phyloP scores from a whole-genome alignment of 1,140 invertebrate genomes.

The Listronotus oregonensis region DNA sequence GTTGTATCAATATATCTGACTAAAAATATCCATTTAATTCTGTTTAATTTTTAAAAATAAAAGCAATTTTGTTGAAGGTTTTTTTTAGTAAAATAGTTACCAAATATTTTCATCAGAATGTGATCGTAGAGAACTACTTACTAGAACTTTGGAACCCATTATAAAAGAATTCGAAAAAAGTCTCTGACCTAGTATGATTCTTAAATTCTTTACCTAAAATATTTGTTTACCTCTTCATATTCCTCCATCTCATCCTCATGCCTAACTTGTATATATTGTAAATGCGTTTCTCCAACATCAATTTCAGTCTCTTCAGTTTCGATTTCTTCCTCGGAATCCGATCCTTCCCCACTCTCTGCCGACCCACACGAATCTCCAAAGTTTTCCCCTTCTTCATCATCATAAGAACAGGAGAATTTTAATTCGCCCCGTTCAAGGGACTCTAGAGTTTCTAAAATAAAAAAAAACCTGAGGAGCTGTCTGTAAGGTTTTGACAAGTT shows the following conservation, averaged over 20 bases:
- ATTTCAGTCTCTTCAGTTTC: slow-evolving; percentile 57
- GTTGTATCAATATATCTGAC: too few species aligned
- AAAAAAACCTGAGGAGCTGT: too few species aligned
- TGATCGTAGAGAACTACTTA: too few species aligned
- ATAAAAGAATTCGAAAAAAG: too few species aligned
- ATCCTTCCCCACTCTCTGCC: slow-evolving; percentile 59
- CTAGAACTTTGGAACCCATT: too few species aligned
- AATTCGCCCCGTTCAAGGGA: slow-evolving; percentile 82
- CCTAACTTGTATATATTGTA: slow-evolving; percentile 46
- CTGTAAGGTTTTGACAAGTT: too few species aligned
- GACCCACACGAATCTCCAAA: slow-evolving; percentile 59
- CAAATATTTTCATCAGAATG: too few species aligned
- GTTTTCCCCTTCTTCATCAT: slow-evolving; percentile 52
- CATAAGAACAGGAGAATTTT: slow-evolving; percentile 65
- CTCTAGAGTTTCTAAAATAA: slow-evolving; percentile 73
- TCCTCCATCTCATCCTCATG: slow-evolving; percentile 58
- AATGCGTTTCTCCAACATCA: slow-evolving; percentile 59
- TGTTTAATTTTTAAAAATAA: too few species aligned
- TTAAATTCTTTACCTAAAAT: not conserved
- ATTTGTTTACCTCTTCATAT: slow-evolving; percentile 53
- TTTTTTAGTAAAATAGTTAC: too few species aligned
- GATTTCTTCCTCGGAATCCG: slow-evolving; percentile 47
- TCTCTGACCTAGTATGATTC: too few species aligned
- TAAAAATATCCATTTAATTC: too few species aligned
- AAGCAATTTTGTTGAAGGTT: too few species aligned